These are phyloP conservation scores for Operophtera brumata DNA, from an alignment of 2,888 invertebrate species.

Conservation along the genomic window DNA sequence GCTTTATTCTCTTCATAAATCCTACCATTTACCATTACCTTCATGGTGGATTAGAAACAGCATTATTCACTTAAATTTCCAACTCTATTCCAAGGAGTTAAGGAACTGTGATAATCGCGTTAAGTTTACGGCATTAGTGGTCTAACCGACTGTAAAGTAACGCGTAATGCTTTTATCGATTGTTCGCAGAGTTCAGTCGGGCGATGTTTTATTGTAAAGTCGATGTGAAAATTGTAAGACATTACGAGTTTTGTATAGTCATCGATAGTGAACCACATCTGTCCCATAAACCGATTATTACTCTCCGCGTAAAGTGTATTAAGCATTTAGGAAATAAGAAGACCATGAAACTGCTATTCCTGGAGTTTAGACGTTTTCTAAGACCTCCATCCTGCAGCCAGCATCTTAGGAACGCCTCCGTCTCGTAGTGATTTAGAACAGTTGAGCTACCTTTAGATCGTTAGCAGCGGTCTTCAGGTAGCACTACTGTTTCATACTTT, in stretches of 20 bases:
- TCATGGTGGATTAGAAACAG: slow-evolving; percentile 30
- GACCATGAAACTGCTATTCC: too few relatives aligned
- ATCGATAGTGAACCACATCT: not conserved
- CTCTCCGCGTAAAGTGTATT: too few relatives aligned
- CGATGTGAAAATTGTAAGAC: slow-evolving; percentile 8
- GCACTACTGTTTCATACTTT: too few relatives aligned
- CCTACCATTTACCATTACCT: slow-evolving; percentile 23
- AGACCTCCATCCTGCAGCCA: too few relatives aligned
- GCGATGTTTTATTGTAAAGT: slow-evolving; percentile 13
- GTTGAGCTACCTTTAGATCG: too few relatives aligned
- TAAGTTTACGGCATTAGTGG: slow-evolving; percentile 36
- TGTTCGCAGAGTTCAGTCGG: slow-evolving; percentile 20
- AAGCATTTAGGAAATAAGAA: too few relatives aligned
- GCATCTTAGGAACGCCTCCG: too few relatives aligned
- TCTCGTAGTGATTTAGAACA: too few relatives aligned
- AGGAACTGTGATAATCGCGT: slow-evolving; percentile 36
- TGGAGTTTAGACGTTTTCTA: too few relatives aligned
- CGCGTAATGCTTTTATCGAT: slow-evolving; percentile 37
- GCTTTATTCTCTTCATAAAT: slow-evolving; percentile 18
- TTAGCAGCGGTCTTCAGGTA: too few relatives aligned
- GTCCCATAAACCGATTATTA: not conserved
- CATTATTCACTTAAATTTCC: slow-evolving; percentile 11
- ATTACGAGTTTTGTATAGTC: not conserved
- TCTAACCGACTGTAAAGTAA: slow-evolving; percentile 40
- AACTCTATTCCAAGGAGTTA: slow-evolving; percentile 23